These are phyloP conservation scores for Palaemon carinicauda DNA, from an alignment of 1,140 invertebrate species.

Conservation along the genomic window DNA sequence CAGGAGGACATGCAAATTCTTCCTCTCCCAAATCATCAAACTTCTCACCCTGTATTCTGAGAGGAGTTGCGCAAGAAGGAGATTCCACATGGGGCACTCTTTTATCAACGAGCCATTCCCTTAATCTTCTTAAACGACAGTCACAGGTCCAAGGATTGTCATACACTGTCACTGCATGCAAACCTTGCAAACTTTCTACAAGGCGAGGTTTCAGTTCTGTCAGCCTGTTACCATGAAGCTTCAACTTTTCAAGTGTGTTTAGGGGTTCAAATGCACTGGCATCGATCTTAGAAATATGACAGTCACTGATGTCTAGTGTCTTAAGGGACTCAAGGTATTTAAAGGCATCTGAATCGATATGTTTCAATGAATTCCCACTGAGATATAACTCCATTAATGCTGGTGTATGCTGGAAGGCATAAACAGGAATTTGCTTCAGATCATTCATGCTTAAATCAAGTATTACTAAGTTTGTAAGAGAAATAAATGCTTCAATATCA, in stretches of 20 bases:
- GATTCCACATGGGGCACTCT: conserved; percentile 75
- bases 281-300: conserved; percentile 79
- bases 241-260: conserved; percentile 82
- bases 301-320: conserved; percentile 82
- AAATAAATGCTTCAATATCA: conserved; percentile 80
- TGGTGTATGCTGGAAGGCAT: conserved; percentile 78
- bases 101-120: conserved; percentile 79
- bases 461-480: conserved; percentile 86
- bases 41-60: conserved; percentile 72
- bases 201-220: conserved; percentile 70
- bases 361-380: conserved; percentile 81
- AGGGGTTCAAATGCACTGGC: conserved; percentile 83
- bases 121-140: conserved; percentile 79
- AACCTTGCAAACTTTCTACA: conserved; percentile 62
- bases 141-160: conserved; percentile 91
- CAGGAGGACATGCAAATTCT: conserved; percentile 84
- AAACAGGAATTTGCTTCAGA: conserved; percentile 77
- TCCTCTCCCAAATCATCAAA: conserved; percentile 75
- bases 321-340: conserved; percentile 77
- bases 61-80: conserved; percentile 78
- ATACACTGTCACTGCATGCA: conserved; percentile 82
- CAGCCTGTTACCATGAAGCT: conserved; percentile 82
- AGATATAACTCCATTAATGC: conserved; percentile 83
- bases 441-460: conserved; percentile 85
- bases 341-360: conserved; percentile 79